Evolutionary conservation across 2,113 vertebrate genomes (phyloP).

Genomic region (Amazona guildingii): DNA sequence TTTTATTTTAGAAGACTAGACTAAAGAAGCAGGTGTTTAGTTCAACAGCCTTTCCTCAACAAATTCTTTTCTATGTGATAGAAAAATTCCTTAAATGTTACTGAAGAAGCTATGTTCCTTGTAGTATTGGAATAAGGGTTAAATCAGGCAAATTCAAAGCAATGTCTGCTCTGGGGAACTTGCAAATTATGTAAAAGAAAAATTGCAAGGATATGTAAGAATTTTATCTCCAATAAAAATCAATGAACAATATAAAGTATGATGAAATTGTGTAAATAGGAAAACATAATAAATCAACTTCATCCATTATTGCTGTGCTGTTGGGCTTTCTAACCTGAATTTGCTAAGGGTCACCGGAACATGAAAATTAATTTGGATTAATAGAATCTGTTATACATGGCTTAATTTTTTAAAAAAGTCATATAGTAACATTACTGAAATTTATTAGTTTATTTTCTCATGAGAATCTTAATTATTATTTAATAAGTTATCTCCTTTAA

Average conservation of each 20-base stretch:
- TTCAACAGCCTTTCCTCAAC: background rate
- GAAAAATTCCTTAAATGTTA: background rate
- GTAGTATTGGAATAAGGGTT: background rate
- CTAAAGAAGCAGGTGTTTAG: background rate
- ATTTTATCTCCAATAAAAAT: background rate
- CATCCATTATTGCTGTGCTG: background rate
- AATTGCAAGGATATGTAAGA: background rate
- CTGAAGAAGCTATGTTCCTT: background rate
- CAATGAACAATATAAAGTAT: background rate
- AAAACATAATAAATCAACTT: background rate
- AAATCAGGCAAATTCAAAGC: background rate
- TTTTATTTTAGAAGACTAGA: background rate
- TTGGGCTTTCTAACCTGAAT: constrained; percentile 2
- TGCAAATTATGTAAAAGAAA: background rate
- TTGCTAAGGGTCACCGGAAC: constrained; percentile 3
- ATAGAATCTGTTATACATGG: background rate
- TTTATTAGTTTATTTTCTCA: background rate
- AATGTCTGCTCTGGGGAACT: background rate
- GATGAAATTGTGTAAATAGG: background rate
- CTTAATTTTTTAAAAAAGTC: background rate
- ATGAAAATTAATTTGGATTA: constrained; percentile 17
- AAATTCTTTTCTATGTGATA: background rate
- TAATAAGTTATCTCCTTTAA: background rate
- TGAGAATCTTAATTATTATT: background rate
- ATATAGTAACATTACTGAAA: background rate